Evolutionary conservation across 2,113 vertebrate species (phyloP).

Genomic region (Burhinus bistriatus): DNA sequence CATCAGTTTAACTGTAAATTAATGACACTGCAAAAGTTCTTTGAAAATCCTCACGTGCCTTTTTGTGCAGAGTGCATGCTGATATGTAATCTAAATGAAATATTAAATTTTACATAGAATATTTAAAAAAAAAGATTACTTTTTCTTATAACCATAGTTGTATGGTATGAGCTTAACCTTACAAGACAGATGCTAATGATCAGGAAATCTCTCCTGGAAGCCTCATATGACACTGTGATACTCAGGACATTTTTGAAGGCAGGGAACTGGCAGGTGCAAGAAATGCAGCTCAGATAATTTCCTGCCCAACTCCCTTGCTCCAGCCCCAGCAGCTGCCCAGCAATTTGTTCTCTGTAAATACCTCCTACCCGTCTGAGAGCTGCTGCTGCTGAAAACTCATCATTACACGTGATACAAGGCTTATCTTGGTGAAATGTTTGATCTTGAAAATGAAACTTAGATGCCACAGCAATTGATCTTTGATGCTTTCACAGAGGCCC

Average conservation of each 20-base stretch:
- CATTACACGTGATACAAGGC: not conserved
- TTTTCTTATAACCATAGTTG: not conserved
- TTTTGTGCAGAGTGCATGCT: not conserved
- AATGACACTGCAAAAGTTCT: not conserved
- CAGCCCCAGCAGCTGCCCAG: not conserved
- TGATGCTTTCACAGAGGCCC: not conserved
- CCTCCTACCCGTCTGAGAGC: rapidly evolving
- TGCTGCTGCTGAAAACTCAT: not conserved
- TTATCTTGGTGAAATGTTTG: not conserved
- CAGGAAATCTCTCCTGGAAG: not conserved
- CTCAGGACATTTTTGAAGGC: not conserved
- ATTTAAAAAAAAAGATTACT: not conserved
- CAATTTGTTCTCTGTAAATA: not conserved
- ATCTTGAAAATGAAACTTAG: not conserved
- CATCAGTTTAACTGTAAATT: not conserved
- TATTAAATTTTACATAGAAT: not conserved
- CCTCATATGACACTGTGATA: not conserved
- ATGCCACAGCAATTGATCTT: not conserved
- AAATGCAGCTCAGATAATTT: not conserved
- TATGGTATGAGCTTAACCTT: not conserved
- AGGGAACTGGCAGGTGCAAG: not conserved
- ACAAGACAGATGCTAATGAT: not conserved
- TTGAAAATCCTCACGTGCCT: not conserved
- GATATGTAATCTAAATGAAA: not conserved
- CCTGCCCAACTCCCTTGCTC: not conserved